Evolutionary conservation across 2,888 invertebrate genomes (phyloP), one percentile per base, ranked within the genome.

Genomic region (Oscheius sp.): DNA sequence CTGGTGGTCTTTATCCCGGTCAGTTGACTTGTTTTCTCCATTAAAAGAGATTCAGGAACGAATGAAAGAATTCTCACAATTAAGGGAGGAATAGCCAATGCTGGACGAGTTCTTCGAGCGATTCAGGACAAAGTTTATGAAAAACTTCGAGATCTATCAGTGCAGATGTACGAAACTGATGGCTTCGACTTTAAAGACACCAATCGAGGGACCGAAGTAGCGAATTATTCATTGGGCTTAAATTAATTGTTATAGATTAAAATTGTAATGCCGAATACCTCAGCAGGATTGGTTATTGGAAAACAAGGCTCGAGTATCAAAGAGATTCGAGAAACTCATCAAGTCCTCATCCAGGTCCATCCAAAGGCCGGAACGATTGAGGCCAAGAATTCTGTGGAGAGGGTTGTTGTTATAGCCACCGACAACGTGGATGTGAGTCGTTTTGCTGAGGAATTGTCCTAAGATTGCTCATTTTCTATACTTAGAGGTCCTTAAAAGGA

Each of bases 1-100:
- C 95, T 65, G 95, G 95, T 87, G 96, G 97, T 88, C 96, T 94
- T 88, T 97, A 96, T 90, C 97, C 96, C 89, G 96, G 96, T 96
- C 25, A 67, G 55, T n/a, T 15, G 17, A 12, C 5, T 33, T 23
- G 5, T 48, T 20, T 48, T 48, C 25, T 3, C 12, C 10, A n/a
- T 25, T 17, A 25, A 20, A 48, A 48, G 12, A 3, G 17, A 64
- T 81, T 48, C 61, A 84, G 84, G 82, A 86, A 95, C 95, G 82
- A 92, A 93, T 76, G 95, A 95, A 89, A 91, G 95, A 77, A 94
- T 95, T 71, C 95, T 95, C 87, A 90, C 95, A 80, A 93, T 95
- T 88, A 94, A 94, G 45, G 95, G 95, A 73, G 92, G 92, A 72
- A 91, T 93, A 71, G 94, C 94, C 65, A 93, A 94, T 84, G 94